Evolutionary conservation across 92 coral and sea anemone genomes (phyloP).

Genomic region (Umimayanthus kanabou): DNA sequence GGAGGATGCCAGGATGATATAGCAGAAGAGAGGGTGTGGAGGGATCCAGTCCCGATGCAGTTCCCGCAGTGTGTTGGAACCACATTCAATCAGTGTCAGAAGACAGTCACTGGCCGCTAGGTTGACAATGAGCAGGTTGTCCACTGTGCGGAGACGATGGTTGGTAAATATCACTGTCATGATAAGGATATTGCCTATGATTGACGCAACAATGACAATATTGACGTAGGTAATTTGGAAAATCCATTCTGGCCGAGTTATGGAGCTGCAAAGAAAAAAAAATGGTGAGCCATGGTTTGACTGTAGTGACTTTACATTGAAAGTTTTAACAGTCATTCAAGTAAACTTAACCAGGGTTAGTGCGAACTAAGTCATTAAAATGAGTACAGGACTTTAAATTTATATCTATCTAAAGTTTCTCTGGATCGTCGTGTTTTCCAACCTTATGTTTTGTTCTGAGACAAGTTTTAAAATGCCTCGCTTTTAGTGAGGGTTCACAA

Average conservation of each 20-base stretch:
- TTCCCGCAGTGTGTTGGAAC: constrained; percentile 52
- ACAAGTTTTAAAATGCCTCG: neutral
- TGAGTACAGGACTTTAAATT: no score
- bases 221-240: constrained; percentile 49
- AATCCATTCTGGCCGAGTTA: constrained; percentile 30
- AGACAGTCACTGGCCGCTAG: constrained; percentile 59
- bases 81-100: constrained; percentile 52
- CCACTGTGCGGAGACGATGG: constrained; percentile 53
- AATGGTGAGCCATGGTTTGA: neutral
- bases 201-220: constrained; percentile 36
- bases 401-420: no score
- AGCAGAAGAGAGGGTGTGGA: constrained; percentile 43
- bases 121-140: constrained; percentile 54
- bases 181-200: constrained; percentile 49
- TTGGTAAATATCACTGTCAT: constrained; percentile 43
- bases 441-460: neutral
- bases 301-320: neutral
- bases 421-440: no score
- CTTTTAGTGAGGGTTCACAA: no score
- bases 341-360: no score
- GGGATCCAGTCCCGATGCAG: constrained; percentile 47
- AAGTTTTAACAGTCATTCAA: no score
- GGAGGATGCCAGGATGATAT: constrained; percentile 53
- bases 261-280: neutral
- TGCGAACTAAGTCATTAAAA: no score